phyloP scores from a whole-genome alignment of 2,888 invertebrate species.

The Athrips mouffetella region DNA sequence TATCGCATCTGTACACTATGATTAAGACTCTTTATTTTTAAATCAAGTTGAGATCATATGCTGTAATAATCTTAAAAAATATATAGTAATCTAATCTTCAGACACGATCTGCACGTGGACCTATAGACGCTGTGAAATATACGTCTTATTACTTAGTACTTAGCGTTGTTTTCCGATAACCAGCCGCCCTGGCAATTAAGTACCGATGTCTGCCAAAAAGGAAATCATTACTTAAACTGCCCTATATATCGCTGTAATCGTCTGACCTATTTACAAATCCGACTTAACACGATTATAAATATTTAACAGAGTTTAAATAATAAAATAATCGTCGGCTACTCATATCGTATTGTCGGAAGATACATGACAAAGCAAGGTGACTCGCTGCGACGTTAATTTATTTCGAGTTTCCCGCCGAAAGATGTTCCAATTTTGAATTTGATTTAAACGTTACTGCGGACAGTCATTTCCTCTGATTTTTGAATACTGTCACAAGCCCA shows the following conservation, averaged over 20 bases:
- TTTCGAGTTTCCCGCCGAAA: slow-evolving; percentile 70
- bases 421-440: slow-evolving; percentile 75
- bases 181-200: not conserved
- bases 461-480: slow-evolving; percentile 69
- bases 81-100: too few relatives aligned
- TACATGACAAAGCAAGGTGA: slow-evolving; percentile 46
- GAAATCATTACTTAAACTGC: slow-evolving; percentile 16
- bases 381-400: slow-evolving; percentile 57
- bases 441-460: slow-evolving; percentile 68
- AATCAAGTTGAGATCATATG: slow-evolving; percentile 48
- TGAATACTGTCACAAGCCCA: slow-evolving; percentile 46
- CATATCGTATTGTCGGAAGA: slow-evolving; percentile 14
- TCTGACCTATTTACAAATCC: slow-evolving; percentile 18
- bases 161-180: not conserved
- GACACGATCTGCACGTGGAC: too few relatives aligned
- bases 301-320: slow-evolving; percentile 24
- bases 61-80: slow-evolving; percentile 31
- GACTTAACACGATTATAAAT: slow-evolving; percentile 26
- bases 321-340: slow-evolving; percentile 30
- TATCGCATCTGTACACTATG: slow-evolving; percentile 38
- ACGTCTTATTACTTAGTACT: too few relatives aligned
- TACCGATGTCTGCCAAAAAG: slow-evolving; percentile 11
- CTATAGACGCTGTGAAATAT: too few relatives aligned
- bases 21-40: slow-evolving; percentile 53
- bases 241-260: slow-evolving; percentile 11